Evolutionary conservation across 1,140 invertebrate genomes (phyloP).

Genomic region (Brachionus calyciflorus): DNA sequence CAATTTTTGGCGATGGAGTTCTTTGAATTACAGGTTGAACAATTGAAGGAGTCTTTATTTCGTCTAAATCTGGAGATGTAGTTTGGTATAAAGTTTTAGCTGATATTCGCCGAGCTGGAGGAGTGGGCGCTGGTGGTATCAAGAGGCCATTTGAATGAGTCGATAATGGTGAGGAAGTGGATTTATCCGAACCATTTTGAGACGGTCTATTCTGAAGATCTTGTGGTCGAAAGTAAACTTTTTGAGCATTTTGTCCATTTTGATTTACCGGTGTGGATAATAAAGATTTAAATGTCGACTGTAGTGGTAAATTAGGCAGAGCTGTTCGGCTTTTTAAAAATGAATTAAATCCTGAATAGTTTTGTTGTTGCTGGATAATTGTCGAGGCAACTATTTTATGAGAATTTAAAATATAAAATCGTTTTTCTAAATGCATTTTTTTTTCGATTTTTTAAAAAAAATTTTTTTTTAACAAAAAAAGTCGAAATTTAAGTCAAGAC

Average conservation of each 20-base stretch:
- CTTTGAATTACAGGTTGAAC: no score
- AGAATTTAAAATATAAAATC: neutral
- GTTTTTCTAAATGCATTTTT: neutral
- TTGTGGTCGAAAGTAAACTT: constrained; percentile 3
- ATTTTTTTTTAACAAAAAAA: no score
- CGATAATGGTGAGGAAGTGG: no score
- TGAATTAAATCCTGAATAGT: no score
- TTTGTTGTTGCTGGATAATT: no score
- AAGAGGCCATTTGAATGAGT: no score
- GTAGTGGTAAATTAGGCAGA: constrained; percentile 23
- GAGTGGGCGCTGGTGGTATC: neutral
- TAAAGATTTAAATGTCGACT: constrained; percentile 22
- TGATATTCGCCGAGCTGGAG: neutral
- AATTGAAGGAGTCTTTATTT: no score
- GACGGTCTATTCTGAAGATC: neutral
- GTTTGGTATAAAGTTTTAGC: neutral
- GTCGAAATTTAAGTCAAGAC: no score
- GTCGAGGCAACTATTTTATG: neutral
- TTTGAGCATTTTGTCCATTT: neutral
- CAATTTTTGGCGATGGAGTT: neutral
- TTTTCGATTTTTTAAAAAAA: no score
- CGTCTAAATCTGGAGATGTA: no score
- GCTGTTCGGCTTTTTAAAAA: neutral
- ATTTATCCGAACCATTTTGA: no score
- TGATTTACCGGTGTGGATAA: neutral